phyloP scores from a whole-genome alignment of 2,797 vertebrate species.

The Acestrorhynchus altus region DNA sequence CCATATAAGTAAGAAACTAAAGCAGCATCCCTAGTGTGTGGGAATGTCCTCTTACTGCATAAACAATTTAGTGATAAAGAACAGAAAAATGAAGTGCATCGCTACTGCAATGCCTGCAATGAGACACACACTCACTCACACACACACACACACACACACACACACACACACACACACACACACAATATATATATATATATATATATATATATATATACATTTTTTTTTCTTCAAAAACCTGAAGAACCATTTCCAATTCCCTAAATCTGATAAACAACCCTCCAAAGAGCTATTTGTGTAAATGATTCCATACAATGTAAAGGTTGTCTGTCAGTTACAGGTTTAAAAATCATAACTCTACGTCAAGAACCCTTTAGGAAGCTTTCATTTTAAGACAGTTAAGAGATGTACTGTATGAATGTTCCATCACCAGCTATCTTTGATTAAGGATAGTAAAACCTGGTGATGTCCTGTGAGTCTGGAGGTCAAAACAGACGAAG shows the following conservation, averaged over 20 bases:
- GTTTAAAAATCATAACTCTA: no score
- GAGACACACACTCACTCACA: no score
- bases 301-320: not conserved
- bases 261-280: not conserved
- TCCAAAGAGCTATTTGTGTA: not conserved
- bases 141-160: no score
- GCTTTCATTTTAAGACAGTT: not conserved
- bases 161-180: no score
- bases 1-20: no score
- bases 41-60: not conserved
- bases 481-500: not conserved
- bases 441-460: not conserved
- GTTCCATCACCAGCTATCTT: not conserved
- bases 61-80: not conserved
- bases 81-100: not conserved
- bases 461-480: not conserved
- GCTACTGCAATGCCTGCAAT: no score
- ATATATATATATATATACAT: no score
- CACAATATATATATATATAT: no score
- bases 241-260: not conserved
- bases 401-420: not conserved
- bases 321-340: no score
- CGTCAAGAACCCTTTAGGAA: no score
- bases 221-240: no score
- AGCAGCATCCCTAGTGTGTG: no score